A percentile compares a stretch with the other conserved stretches of the same genome.
Conservation (phyloP, 2,888 invertebrate species). For the Exephanes ischioxanthus region DNA sequence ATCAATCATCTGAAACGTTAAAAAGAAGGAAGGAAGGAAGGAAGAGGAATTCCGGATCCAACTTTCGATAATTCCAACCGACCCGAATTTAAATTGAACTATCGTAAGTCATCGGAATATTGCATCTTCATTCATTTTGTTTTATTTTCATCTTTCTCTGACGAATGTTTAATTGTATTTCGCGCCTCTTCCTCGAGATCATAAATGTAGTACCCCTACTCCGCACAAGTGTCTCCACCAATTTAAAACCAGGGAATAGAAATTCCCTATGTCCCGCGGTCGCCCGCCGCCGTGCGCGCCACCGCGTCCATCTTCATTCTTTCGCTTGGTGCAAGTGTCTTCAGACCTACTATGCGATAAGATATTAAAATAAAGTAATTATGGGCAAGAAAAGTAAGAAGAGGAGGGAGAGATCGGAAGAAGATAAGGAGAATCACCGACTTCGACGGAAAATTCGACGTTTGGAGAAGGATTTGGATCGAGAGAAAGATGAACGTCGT, state of each 20-base stretch:
- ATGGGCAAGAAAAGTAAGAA: slow-evolving; percentile 53
- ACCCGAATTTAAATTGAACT: too few species aligned
- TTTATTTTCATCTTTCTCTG: too few species aligned
- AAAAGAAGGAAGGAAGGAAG: too few species aligned
- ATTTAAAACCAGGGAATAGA: slow-evolving; percentile 27
- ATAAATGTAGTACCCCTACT: slow-evolving; percentile 29
- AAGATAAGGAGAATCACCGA: slow-evolving; percentile 16
- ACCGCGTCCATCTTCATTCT: slow-evolving; percentile 45
- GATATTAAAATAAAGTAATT: slow-evolving; percentile 7
- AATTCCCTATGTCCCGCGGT: slow-evolving; percentile 2
- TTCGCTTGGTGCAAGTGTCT: slow-evolving; percentile 50
- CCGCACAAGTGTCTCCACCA: slow-evolving; percentile 41
- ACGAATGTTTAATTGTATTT: too few species aligned
- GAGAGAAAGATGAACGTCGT: slow-evolving; percentile 39
- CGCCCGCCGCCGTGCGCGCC: slow-evolving; percentile 18
- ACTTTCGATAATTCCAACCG: too few species aligned
- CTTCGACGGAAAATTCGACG: slow-evolving; percentile 48
- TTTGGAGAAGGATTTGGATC: slow-evolving; percentile 46
- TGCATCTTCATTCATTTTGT: too few species aligned
- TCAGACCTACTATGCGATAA: slow-evolving; percentile 32
- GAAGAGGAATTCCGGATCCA: too few species aligned
- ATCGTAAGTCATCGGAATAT: too few species aligned
- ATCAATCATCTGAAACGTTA: too few species aligned
- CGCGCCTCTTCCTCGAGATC: slow-evolving; percentile 46
- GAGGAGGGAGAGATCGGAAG: slow-evolving; percentile 22